Evolutionary conservation across 30 jellyfish, hydroid and myxozoan genomes (phyloP), one percentile per base, ranked within the genome.

Genomic region (Phacellophora camtschatica): DNA sequence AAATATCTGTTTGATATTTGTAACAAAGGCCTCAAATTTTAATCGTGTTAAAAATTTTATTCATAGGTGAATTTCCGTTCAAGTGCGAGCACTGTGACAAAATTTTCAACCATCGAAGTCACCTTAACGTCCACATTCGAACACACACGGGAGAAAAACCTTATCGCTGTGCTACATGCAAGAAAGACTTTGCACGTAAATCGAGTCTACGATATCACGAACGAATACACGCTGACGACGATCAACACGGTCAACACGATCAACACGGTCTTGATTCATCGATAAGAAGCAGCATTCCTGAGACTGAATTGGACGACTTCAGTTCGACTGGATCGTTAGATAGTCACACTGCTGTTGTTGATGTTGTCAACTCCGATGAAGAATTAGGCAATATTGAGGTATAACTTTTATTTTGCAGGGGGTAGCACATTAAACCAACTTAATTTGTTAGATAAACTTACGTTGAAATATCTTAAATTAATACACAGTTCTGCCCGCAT

Each of bases 101-200:
- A 63, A 83, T 81, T 22, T 92, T 92, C 86, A 92, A 92, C 83
- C 98, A 92, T 81, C 95, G 97, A 5, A 86, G 97, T 57, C 98
- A 92, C 74, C 79, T 85, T 16, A 92, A 92, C 75, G 97, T 92
- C 16, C 98, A 92, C 65, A 42, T 73, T 11, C 95, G 97, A 28
- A 92, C 95, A 0, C 98, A 92, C 90, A 92, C 98, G 24, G 98
- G 98, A 1, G 98, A 92, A 76, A 85, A 75, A 57, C 98, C 98
- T 1, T 81, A 73, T 66, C 62, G 65, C 64, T 92, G 98, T 70
- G 74, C 66, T 34, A 53, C 71, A 7, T 92, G 98, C 71, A 69
- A 77, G 30, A 85, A 79, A 73, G 98, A 92, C 42, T 92, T 92
- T 57, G 91, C 98, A 8, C 88, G 98, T 12, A 84, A 84, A 27